A percentile compares a stretch with the other conserved stretches of the same genome.
These are phyloP conservation scores for Cyrtorhinus lividipennis DNA, from an alignment of 1,140 invertebrate genomes.

Conservation along the genomic window DNA sequence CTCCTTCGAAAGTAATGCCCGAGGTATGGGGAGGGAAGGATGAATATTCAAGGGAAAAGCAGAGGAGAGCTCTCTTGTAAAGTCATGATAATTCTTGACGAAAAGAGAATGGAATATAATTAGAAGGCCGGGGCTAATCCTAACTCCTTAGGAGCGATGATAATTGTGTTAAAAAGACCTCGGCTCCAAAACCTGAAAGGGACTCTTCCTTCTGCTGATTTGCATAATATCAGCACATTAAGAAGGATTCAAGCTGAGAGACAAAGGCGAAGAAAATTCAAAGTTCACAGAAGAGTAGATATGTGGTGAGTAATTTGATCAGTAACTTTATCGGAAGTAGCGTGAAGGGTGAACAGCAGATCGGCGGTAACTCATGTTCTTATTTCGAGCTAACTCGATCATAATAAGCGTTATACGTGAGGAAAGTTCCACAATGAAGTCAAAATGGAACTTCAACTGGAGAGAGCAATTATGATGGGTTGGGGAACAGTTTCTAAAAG, in stretches of 20 bases:
- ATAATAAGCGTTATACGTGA: too few relatives aligned
- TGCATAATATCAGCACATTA: conserved; percentile 1
- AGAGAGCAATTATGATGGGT: too few relatives aligned
- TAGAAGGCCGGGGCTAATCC: conserved; percentile 5
- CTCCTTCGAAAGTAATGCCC: too few relatives aligned
- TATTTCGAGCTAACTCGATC: too few relatives aligned
- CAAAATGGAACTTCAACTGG: too few relatives aligned
- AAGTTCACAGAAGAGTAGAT: too few relatives aligned
- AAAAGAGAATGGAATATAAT: conserved; percentile 10
- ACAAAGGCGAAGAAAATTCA: background rate
- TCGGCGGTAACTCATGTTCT: too few relatives aligned
- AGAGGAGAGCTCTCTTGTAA: background rate
- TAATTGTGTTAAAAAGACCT: conserved; percentile 4
- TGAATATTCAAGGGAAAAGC: conserved; percentile 1
- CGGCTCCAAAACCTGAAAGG: background rate
- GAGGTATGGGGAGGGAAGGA: background rate
- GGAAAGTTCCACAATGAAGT: too few relatives aligned
- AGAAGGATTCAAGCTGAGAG: background rate
- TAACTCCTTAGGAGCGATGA: background rate
- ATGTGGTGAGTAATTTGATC: too few relatives aligned
- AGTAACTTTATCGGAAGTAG: too few relatives aligned
- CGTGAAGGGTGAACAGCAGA: too few relatives aligned
- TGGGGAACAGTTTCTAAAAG: too few relatives aligned
- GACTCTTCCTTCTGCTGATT: background rate
- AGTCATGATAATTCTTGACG: conserved; percentile 7